Base-by-base conservation (phyloP, 2,797 vertebrate genomes). In the Sebastes reedi region DNA sequence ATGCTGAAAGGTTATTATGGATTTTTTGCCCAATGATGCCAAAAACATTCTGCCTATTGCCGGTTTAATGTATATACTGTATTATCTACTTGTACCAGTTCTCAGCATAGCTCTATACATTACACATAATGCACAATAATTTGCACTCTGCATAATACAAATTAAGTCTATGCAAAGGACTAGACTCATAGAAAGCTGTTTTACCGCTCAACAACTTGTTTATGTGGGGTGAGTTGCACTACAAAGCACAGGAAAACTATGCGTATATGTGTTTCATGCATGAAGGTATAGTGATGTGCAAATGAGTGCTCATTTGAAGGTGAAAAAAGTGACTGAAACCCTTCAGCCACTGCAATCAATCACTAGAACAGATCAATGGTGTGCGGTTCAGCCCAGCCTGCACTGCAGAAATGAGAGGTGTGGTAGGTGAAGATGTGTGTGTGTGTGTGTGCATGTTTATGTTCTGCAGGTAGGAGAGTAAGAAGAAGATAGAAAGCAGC, bases 321-420 rank as follows among this genome's bases (percentile, higher is more conserved):
- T 85, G 77, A 69, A 79, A 72, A 71, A 86, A 88, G 68, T 79
- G 83, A 85, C 73, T 67, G 73, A 89, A 88, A 79, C 52, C 79
- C 76, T 71, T 87, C 75, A 86, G 81, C 66, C 58, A 46, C 75
- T 75, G 80, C 79, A 80, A 92, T 91, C 86, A 89, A 91, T 94
- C 93, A 91, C 72, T 1, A 20, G 34, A 79, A 71, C 62, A 81
- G 88, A 93, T 95, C 89, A 87, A 92, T 93, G 77, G 34, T 1
- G 16, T 58, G 50, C 6, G 61, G 84, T 73, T 81, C 70, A 81
- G 81, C 62, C 58, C 77, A 79, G 89, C 81, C 60, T 85, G 76
- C 30, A 24, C 77, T 87, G 84, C 87, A 93, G 87, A 87, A 76
- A 91, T 82, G 54, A 82, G 62, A 84, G 82, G 72, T 68, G 85